Conservation (phyloP, 2,888 invertebrate species). For the Oasisia sp. region DNA sequence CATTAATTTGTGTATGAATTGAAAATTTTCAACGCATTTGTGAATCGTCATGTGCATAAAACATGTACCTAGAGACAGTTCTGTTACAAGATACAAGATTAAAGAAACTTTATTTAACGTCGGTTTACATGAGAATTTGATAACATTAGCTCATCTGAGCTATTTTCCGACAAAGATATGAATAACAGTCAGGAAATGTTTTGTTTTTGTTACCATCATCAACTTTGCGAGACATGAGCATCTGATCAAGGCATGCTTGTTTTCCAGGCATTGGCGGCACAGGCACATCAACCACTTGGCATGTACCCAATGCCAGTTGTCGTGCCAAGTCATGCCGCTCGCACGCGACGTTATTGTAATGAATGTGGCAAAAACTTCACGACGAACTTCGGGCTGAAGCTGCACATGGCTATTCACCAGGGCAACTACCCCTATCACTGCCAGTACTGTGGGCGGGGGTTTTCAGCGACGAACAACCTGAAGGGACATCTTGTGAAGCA, state of each 20-base stretch:
- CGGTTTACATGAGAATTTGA: no score
- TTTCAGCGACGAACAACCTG: slow-evolving; percentile 26
- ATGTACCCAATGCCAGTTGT: neutral
- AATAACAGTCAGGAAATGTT: neutral
- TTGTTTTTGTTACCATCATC: neutral
- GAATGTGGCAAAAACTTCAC: neutral
- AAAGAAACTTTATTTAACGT: no score
- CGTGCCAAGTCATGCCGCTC: neutral
- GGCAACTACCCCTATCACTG: slow-evolving; percentile 17
- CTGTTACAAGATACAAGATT: no score
- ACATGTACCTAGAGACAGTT: no score
- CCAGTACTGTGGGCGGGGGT: slow-evolving; percentile 23
- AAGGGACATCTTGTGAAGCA: slow-evolving; percentile 28
- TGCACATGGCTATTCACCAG: neutral
- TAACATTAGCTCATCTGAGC: no score
- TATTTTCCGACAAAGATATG: no score
- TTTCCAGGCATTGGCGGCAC: neutral
- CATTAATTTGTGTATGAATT: no score
- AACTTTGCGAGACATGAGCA: neutral
- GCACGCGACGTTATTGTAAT: neutral
- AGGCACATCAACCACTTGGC: neutral
- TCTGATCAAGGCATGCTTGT: neutral
- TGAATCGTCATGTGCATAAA: no score
- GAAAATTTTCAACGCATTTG: no score
- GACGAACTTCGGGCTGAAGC: neutral